Conservation (phyloP, 1,140 invertebrate species). For the Papilio helenus region DNA sequence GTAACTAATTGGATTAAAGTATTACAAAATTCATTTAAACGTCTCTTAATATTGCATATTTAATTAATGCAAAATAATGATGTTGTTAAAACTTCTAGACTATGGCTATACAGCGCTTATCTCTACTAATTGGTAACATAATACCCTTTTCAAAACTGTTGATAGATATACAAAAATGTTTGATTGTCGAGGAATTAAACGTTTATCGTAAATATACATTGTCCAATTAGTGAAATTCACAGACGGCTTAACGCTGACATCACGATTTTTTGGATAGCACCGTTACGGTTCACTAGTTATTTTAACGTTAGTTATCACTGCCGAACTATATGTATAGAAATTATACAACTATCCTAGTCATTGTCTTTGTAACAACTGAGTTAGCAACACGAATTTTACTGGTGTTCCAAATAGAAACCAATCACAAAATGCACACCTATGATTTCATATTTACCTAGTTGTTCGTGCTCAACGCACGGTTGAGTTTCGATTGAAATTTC, state of each 20-base stretch:
- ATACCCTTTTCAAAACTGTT: not conserved
- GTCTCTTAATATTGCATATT: too few species aligned
- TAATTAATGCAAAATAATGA: too few species aligned
- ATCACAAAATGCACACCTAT: not conserved
- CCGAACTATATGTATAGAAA: not conserved
- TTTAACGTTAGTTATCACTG: not conserved
- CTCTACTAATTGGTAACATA: constrained; percentile 1
- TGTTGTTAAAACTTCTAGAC: too few species aligned
- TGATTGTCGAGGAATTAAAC: not conserved
- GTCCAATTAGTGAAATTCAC: not conserved
- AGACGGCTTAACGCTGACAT: not conserved
- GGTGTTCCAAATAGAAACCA: not conserved
- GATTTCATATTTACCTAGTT: not conserved
- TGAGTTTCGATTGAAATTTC: not conserved
- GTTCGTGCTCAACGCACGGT: not conserved
- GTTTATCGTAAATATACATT: not conserved
- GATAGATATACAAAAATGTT: not conserved
- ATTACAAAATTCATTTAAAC: too few species aligned
- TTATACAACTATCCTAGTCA: too few species aligned
- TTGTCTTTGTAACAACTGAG: not conserved
- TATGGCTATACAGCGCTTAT: not conserved
- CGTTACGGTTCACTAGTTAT: too few species aligned
- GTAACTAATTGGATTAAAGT: too few species aligned
- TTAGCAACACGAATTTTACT: not conserved
- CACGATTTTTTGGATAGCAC: too few species aligned